Conservation (phyloP, 2,113 vertebrate genomes). For the Callithrix jacchus region DNA sequence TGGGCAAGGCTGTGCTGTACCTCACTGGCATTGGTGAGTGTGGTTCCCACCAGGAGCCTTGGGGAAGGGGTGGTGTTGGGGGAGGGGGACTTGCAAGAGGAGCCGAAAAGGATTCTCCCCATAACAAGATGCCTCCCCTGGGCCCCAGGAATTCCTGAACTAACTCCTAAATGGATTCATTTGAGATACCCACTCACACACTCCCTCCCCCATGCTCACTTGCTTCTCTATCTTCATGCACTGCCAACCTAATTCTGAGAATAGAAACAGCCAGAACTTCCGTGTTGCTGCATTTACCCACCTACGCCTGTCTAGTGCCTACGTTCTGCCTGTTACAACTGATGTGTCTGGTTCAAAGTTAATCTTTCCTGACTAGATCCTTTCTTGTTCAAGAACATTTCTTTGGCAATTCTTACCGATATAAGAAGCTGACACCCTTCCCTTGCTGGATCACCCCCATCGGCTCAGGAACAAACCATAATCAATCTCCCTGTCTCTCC, state of each 20-base stretch:
- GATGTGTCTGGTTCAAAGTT: background rate
- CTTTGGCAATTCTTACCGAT: background rate
- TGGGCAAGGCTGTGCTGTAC: slow-evolving; percentile 85
- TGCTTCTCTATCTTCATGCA: accelerated
- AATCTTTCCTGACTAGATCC: accelerated
- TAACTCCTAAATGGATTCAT: accelerated
- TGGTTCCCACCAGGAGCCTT: background rate
- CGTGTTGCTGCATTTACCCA: accelerated
- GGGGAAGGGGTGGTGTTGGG: accelerated
- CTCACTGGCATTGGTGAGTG: slow-evolving; percentile 91
- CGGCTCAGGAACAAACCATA: background rate
- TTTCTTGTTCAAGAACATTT: background rate
- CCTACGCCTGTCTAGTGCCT: accelerated
- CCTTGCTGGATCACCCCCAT: background rate
- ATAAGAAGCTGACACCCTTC: accelerated
- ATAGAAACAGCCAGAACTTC: accelerated
- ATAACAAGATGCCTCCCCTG: accelerated
- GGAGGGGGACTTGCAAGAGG: background rate
- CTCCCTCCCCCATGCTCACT: background rate
- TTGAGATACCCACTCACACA: accelerated
- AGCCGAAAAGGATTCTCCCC: accelerated
- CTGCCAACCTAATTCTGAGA: background rate
- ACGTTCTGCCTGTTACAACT: accelerated
- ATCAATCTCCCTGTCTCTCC: background rate
- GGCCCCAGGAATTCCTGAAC: background rate